Evolutionary conservation across 1,140 invertebrate species (phyloP), one percentile per base, ranked within the genome.

Genomic region (Pseudomyrmex dendroicus): DNA sequence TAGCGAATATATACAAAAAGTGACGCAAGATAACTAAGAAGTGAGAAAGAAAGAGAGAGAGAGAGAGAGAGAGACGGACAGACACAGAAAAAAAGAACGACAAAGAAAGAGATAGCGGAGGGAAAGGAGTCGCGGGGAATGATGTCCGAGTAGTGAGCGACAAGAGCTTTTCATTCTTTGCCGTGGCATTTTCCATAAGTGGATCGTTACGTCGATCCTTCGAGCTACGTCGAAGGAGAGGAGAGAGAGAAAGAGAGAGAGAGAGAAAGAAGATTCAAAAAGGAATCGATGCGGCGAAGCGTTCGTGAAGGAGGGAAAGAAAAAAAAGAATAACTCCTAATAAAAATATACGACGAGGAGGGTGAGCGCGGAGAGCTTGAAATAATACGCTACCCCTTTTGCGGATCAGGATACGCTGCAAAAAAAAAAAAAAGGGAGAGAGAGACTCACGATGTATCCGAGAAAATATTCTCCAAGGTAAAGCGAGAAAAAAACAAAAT

Each of bases 191-290:
- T 89, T 89, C 88, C 87, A 85, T 86, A 85, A 89, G 88, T 89
- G 87, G 88, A 89, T 89, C 87, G 88, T 89, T 89, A 89, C 84
- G 86, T 82, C 84, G 83, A 88, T 86, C 87, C 87, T 52, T 70
- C 64, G 64, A 68, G 87, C 22, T 85, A 70, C 68, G 84, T 82
- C 73, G 78, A 82, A 54, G 35, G 12, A 57, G 54, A 12, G 22
- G n/a, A 17, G 52, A 50, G 15, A n/a, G 68, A 48, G 44, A 54
- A 8, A 46, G 77, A 80, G 48, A 52, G 35, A 56, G 8, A 50
- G 50, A 44, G 46, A 50, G 48, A 59, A 61, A 48, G 59, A 74
- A 84, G 54, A 74, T 85, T 59, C 61, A 57, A 72, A 56, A 12
- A 83, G 22, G 22, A 66, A 56, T 73, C 46, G 78, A 83, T 66